Evolutionary conservation across 1,140 invertebrate species (phyloP).

Genomic region (Scaptomyza hsui): DNA sequence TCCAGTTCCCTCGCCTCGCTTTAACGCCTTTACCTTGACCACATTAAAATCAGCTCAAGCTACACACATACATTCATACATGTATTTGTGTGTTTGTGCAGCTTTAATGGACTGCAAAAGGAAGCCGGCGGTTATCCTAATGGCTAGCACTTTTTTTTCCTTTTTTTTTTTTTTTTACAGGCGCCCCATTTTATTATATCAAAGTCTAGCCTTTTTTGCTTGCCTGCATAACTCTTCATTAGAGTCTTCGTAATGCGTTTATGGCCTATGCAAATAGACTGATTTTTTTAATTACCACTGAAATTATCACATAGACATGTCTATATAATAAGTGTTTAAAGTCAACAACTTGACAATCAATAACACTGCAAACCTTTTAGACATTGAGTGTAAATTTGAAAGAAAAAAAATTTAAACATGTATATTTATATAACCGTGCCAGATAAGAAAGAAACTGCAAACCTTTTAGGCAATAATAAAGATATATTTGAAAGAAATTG

Average conservation of each 20-base stretch:
- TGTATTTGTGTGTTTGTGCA: slow-evolving; percentile 30
- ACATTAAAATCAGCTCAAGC: slow-evolving; percentile 24
- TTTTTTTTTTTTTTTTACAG: slow-evolving; percentile 45
- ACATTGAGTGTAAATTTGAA: too few species aligned
- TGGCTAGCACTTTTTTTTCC: slow-evolving; percentile 36
- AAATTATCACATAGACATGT: too few species aligned
- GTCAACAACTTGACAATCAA: too few species aligned
- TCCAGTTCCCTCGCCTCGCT: slow-evolving; percentile 22
- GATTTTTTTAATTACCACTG: slow-evolving; percentile 57
- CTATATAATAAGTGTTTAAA: too few species aligned
- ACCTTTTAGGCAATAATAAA: too few species aligned
- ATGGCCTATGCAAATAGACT: slow-evolving; percentile 50
- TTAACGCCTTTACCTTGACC: slow-evolving; percentile 42
- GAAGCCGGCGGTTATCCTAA: slow-evolving; percentile 61
- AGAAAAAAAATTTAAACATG: too few species aligned
- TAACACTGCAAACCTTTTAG: too few species aligned
- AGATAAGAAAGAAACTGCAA: too few species aligned
- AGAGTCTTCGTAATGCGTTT: slow-evolving; percentile 71
- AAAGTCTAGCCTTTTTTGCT: slow-evolving; percentile 61
- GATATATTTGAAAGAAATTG: too few species aligned
- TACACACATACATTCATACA: background rate
- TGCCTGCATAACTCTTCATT: slow-evolving; percentile 73
- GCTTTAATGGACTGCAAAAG: slow-evolving; percentile 72
- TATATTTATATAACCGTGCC: too few species aligned
- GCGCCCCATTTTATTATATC: slow-evolving; percentile 48